A percentile compares a stretch with the other conserved stretches of the same genome.
These are phyloP conservation scores for Panthera uncia DNA, from an alignment of 2,113 vertebrate genomes.

Conservation along the genomic window DNA sequence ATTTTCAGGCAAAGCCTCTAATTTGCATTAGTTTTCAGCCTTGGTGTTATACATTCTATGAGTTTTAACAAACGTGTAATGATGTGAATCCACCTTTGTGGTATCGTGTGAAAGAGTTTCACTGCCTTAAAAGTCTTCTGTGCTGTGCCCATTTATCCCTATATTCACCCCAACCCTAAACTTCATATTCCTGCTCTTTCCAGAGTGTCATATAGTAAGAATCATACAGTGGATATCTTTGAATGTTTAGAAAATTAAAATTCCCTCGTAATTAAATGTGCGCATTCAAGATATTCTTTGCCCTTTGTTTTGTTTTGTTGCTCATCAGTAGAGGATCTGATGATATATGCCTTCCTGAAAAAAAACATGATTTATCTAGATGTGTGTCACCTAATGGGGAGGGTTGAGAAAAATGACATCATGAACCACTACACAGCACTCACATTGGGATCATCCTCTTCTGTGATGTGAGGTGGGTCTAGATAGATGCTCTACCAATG, in stretches of 20 bases:
- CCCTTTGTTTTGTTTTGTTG: not conserved
- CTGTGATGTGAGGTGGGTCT: not conserved
- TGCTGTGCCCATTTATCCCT: too few species aligned
- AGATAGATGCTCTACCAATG: not conserved
- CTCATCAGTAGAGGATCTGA: not conserved
- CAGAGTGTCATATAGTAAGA: too few species aligned
- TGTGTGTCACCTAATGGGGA: not conserved
- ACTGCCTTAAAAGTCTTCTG: too few species aligned
- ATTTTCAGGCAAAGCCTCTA: too few species aligned
- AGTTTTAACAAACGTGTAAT: too few species aligned
- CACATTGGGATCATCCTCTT: not conserved
- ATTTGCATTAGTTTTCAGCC: too few species aligned
- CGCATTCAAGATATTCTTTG: not conserved
- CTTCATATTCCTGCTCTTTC: not conserved
- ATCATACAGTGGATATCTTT: too few species aligned
- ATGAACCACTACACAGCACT: not conserved
- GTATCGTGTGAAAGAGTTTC: too few species aligned
- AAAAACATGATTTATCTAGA: not conserved
- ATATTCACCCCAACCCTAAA: too few species aligned
- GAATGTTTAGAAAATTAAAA: not conserved
- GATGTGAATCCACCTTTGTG: too few species aligned
- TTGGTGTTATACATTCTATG: too few species aligned
- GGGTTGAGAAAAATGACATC: not conserved
- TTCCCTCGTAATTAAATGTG: not conserved
- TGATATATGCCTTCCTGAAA: not conserved